These are phyloP conservation scores for Sebastes fasciatus DNA, from an alignment of 2,113 vertebrate species.

Conservation along the genomic window DNA sequence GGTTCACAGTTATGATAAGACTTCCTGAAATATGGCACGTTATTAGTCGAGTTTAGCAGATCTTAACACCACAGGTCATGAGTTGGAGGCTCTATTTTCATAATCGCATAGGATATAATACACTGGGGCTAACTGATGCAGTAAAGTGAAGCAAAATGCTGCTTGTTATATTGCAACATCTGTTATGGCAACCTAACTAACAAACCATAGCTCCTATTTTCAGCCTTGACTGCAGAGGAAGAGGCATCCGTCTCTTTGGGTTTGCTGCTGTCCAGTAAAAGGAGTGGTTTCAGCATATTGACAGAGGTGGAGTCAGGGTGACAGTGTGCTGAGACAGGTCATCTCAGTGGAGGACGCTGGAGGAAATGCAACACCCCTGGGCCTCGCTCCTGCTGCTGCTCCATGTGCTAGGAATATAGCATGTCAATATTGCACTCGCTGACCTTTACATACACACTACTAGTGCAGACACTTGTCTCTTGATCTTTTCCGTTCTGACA, in stretches of 20 bases:
- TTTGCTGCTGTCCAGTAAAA: constrained; percentile 51
- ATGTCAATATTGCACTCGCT: constrained; percentile 67
- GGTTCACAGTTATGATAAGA: constrained; percentile 57
- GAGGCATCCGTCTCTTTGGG: constrained; percentile 28
- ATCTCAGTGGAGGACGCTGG: constrained; percentile 50
- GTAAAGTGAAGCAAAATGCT: not conserved
- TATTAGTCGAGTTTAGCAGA: constrained; percentile 5
- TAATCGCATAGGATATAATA: not conserved
- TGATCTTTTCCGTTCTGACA: constrained; percentile 11
- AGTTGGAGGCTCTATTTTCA: not conserved
- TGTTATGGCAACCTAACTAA: constrained; percentile 16
- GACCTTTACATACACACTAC: constrained; percentile 61
- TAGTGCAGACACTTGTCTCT: constrained; percentile 22
- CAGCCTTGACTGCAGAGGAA: constrained; percentile 48
- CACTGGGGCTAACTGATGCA: constrained; percentile 5
- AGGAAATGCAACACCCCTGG: constrained; percentile 74
- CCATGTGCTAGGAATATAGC: constrained; percentile 64
- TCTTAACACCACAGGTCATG: not conserved
- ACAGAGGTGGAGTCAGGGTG: constrained; percentile 74
- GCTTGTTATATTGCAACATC: constrained; percentile 25
- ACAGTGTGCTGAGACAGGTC: constrained; percentile 75
- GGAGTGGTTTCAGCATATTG: constrained; percentile 73
- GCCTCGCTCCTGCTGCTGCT: constrained; percentile 44
- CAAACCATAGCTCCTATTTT: constrained; percentile 45
- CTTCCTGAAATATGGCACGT: constrained; percentile 51